Evolutionary conservation across 2,888 invertebrate species (phyloP).

Genomic region (Endotricha flammealis): DNA sequence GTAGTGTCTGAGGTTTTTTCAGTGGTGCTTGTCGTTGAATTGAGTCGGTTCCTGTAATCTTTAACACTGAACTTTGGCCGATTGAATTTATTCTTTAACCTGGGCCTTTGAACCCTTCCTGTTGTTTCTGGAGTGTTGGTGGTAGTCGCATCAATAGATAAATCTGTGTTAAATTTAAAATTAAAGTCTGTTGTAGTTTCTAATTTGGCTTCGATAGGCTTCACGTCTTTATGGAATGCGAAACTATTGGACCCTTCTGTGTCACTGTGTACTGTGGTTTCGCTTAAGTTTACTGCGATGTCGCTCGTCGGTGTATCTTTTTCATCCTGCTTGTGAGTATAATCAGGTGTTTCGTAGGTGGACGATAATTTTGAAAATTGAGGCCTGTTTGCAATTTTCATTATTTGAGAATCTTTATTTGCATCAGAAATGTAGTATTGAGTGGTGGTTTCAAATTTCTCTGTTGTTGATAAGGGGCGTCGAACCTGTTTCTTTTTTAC

Average conservation of each 20-base stretch:
- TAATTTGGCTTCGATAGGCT: constrained; percentile 61
- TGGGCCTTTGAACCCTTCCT: constrained; percentile 48
- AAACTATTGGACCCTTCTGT: constrained; percentile 47
- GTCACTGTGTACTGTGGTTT: constrained; percentile 44
- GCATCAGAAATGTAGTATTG: constrained; percentile 39
- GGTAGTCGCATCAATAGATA: constrained; percentile 32
- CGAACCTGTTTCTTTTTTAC: constrained; percentile 61
- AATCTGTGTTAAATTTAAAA: constrained; percentile 35
- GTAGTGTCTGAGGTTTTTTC: constrained; percentile 51
- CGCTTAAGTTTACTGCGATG: constrained; percentile 55
- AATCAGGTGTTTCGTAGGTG: constrained; percentile 56
- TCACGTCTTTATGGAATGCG: constrained; percentile 66
- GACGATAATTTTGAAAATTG: constrained; percentile 41
- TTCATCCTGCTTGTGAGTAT: constrained; percentile 71
- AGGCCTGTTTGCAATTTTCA: constrained; percentile 69
- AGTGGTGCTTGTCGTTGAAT: constrained; percentile 72
- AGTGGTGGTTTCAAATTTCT: constrained; percentile 59
- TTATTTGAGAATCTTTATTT: constrained; percentile 65
- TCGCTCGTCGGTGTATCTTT: constrained; percentile 75
- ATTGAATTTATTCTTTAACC: constrained; percentile 76
- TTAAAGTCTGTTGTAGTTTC: constrained; percentile 47
- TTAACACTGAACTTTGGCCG: constrained; percentile 87
- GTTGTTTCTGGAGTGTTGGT: constrained; percentile 46
- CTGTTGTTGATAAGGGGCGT: constrained; percentile 46
- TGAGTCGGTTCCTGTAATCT: constrained; percentile 83